These are phyloP conservation scores for Cacoxenus indagator DNA, from an alignment of 2,888 invertebrate species.

Conservation along the genomic window DNA sequence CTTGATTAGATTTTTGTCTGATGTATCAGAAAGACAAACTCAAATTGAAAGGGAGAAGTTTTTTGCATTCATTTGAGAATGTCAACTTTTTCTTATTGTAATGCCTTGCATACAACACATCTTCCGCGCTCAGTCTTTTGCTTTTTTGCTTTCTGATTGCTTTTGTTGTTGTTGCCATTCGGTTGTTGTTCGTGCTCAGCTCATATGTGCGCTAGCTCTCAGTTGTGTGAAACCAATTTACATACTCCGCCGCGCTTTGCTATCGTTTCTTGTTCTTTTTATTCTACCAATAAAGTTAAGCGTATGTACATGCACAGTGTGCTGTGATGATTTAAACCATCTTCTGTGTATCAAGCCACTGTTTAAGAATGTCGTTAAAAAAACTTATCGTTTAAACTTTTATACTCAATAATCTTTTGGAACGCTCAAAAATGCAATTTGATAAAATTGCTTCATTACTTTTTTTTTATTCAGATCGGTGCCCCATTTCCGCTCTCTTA, in stretches of 20 bases:
- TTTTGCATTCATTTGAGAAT: background rate
- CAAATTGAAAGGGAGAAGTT: too few relatives aligned
- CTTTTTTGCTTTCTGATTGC: background rate
- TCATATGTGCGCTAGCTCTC: conserved; percentile 1
- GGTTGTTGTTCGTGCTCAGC: background rate
- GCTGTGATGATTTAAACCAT: too few relatives aligned
- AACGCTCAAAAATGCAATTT: too few relatives aligned
- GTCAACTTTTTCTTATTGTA: conserved; percentile 37
- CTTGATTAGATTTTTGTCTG: conserved; percentile 12
- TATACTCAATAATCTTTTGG: too few relatives aligned
- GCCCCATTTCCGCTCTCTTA: background rate
- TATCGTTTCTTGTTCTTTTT: background rate
- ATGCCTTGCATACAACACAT: conserved; percentile 33
- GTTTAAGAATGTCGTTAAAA: too few relatives aligned
- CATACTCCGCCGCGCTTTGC: background rate
- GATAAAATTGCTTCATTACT: background rate
- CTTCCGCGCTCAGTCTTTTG: background rate
- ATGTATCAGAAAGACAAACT: background rate
- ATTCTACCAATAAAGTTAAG: background rate
- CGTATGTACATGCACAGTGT: too few relatives aligned
- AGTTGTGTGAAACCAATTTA: background rate
- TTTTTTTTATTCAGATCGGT: background rate
- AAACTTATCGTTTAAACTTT: too few relatives aligned
- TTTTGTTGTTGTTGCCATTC: conserved; percentile 32
- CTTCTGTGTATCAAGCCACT: too few relatives aligned